A percentile compares a stretch with the other conserved stretches of the same genome.
Conservation (phyloP, 2,888 invertebrate species). For the Calephelis perditalis region DNA sequence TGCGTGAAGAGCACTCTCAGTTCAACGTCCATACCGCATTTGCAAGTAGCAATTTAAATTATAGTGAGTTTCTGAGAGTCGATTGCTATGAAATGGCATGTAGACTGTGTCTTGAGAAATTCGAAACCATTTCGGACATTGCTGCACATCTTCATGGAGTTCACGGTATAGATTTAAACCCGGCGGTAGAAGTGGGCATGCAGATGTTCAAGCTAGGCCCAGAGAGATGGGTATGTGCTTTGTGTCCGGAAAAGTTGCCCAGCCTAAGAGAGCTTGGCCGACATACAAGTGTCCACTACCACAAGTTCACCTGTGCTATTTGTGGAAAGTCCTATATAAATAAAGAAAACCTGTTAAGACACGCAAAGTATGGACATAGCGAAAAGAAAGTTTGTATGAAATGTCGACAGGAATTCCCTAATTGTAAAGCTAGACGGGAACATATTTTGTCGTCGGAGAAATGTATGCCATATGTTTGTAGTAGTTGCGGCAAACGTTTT, state of each 20-base stretch:
- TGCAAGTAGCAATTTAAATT: constrained; percentile 30
- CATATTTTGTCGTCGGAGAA: constrained; percentile 40
- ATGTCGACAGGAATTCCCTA: constrained; percentile 43
- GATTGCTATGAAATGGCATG: constrained; percentile 48
- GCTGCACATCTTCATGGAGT: constrained; percentile 39
- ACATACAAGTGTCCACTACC: constrained; percentile 49
- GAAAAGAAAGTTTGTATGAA: constrained; percentile 35
- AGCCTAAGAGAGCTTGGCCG: constrained; percentile 47
- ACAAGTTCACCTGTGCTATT: constrained; percentile 48
- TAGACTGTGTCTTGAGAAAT: constrained; percentile 38
- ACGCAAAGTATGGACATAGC: constrained; percentile 35
- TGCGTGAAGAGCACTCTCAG: constrained; percentile 38
- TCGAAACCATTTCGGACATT: constrained; percentile 31
- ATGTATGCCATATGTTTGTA: constrained; percentile 48
- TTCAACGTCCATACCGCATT: constrained; percentile 40
- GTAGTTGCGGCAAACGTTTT: constrained; percentile 47
- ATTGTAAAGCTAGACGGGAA: constrained; percentile 41
- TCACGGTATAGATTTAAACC: constrained; percentile 40
- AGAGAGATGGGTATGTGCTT: constrained; percentile 43
- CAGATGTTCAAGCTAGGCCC: constrained; percentile 45
- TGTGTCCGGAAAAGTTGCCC: constrained; percentile 41
- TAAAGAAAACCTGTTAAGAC: constrained; percentile 38
- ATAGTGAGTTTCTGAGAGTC: constrained; percentile 33
- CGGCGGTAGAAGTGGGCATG: constrained; percentile 43
- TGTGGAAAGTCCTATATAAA: constrained; percentile 53